Base-by-base conservation (phyloP, 1,140 invertebrate genomes). In the Trichonephila clavata region DNA sequence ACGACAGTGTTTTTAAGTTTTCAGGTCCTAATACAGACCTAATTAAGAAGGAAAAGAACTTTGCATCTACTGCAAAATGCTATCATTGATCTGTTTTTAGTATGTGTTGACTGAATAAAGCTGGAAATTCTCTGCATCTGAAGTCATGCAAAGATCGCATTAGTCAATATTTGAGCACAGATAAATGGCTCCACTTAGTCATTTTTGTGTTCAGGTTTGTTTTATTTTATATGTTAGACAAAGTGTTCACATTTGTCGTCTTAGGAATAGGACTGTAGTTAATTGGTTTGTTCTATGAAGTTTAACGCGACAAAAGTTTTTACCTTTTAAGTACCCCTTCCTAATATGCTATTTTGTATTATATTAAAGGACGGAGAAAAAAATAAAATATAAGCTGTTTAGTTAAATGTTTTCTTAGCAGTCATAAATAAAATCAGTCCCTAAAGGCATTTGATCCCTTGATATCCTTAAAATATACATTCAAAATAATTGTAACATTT, bases 71-170 rank as follows among this genome's bases (percentile, higher is more conserved):
- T 39, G 14, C 7, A 84, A 16, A n/a, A 27, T 87, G 24, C 43
- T 21, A 10, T 21, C 86, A 87, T 87, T 39, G 86, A 65, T 87
- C 86, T 27, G 59, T 63, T 63, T 21, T 27, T 24, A 87, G 16
- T 63, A 57, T 87, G 63, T 65, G 63, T 65, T 39, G 60, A n/a
- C 21, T 43, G 27, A 60, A 87, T 61, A 39, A 63, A 87, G 32
- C 24, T 60, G 18, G 60, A 65, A 87, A 65, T 18, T 63, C 18
- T 63, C 18, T 63, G 59, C 24, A 39, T 20, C 10, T 87, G 60
- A 87, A 87, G 60, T 87, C 86, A 87, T 87, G 86, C 86, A 87
- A 87, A 32, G 27, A 63, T 65, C 86, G 14, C 86, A 87, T 87
- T 87, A 87, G 86, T 87, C 86, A 87, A 87, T 60, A 21, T 63